Evolutionary conservation across 2,888 invertebrate species (phyloP), one percentile per base, ranked within the genome.

Genomic region (Psylliodes chrysocephalus): DNA sequence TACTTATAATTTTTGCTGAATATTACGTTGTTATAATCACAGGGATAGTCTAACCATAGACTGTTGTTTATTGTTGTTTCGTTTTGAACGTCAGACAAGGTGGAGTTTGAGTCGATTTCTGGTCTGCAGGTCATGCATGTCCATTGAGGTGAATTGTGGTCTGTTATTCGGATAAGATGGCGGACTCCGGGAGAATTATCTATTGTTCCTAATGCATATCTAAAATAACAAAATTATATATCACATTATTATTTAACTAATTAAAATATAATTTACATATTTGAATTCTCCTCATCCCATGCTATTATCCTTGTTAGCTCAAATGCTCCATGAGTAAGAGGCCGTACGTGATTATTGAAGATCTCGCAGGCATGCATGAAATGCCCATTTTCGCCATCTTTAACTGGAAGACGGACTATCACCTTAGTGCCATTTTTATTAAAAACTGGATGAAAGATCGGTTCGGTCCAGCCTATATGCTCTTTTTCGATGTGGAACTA

Each of bases 161-260:
- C 83, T 63, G 84, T 84, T 1, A 92, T 88, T 77, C 91, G 88
- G 84, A 91, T 94, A 68, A 96, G 83, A 81, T 96, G 96, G 1
- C 93, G 86, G 77, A 91, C 90, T 0, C 92, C 91, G 0, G 95
- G 92, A 69, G 89, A 87, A 51, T 89, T 89, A 71, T 91, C 90
- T 1, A 90, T 90, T 4, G 93, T 92, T 33, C 92, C 94, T 22
- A 6, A 22, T 6, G 22, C 22, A 22, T 4, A 22, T 22, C 22
- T 22, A 22, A 22, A 22, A 22, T 22, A 22, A n/a, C 3, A 22
- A 22, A 38, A 38, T 14, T 14, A 8, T 38, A 12, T 4, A 14
- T 25, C 28, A 1, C 15, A 4, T 15, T 10, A 30, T 10, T n/a
- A 52, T 14, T 28, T 7, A 7, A 38, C n/a, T 18, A 18, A 38